Base-by-base conservation (phyloP, 92 coral and sea anemone species). In the Epizoanthus illoricatus region DNA sequence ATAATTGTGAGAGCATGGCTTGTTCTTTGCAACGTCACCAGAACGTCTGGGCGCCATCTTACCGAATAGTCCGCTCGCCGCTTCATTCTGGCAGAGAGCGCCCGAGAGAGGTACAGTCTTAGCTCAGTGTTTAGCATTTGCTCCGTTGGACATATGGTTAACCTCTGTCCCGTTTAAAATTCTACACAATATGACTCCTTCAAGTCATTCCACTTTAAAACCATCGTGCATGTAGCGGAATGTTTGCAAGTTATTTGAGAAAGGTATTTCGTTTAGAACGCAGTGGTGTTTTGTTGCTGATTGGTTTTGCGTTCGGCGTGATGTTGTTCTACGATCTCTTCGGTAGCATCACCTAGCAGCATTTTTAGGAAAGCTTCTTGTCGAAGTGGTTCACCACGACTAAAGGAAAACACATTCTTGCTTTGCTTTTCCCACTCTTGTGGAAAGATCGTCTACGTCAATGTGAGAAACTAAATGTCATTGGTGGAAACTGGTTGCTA, bases 141-240 rank as follows among this genome's bases (percentile, higher is more conserved):
- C 65, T 39, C 36, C 18, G 9, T 33, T 45, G 12, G 28, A 58
- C 43, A 52, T 41, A 21, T 52, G 56, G 56, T 8, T 59, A 2
- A 20, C 58, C 13, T 5, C 33, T 7, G 41, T 61, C 40, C 58
- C 56, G 59, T 60, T 41, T 57, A 52, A 20, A 45, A 55, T 63
- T 12, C 60, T 61, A 78, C 61, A 23, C 71, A 78, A 20, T 63
- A 40, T 43, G 57, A 8, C 79, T 52, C 47, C 63, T 36, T 33
- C 79, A 55, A 28, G 43, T 47, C 47, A 66, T 17, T 78, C 54
- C 60, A 20, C 45, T 62, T 76, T 18, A 63, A 23, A 78, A 41
- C 20, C 70, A 62, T 21, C 69, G 3, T 13, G 71, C 33, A 47
- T 13, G 24, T 64, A 52, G 56, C 12, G 10, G 56, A n/a, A 20